phyloP scores from a whole-genome alignment of 2,888 invertebrate species.

The Mamestra brassicae region DNA sequence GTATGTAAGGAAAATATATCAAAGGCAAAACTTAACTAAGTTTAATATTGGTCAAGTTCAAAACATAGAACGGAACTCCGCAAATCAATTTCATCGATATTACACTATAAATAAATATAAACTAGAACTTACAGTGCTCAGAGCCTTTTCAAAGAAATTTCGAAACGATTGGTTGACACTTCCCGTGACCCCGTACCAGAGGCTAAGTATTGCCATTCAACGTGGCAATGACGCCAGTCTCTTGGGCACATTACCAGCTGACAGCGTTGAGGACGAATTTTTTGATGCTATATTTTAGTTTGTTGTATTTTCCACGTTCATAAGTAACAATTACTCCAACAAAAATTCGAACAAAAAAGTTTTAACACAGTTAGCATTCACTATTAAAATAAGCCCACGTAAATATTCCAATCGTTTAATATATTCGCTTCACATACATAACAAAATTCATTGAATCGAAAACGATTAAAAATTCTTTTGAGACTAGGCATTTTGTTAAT shows the following conservation, averaged over 20 bases:
- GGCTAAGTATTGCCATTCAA: too few species aligned
- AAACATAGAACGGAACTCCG: background rate
- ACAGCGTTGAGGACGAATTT: too few species aligned
- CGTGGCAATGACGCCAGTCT: too few species aligned
- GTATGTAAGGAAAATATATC: too few species aligned
- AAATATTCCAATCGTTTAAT: conserved; percentile 15
- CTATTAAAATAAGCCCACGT: background rate
- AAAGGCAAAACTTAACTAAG: background rate
- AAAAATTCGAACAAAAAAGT: conserved; percentile 2
- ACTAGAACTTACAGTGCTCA: too few species aligned
- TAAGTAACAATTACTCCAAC: background rate
- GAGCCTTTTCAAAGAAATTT: too few species aligned
- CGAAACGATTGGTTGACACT: too few species aligned
- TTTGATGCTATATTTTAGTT: too few species aligned
- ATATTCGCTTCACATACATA: background rate
- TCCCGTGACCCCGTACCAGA: too few species aligned
- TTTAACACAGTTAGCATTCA: background rate
- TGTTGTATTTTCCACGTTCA: background rate
- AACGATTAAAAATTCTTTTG: conserved; percentile 36
- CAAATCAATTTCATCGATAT: conserved; percentile 1
- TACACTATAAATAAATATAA: too few species aligned
- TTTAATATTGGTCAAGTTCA: background rate
- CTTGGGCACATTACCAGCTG: too few species aligned
- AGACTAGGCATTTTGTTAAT: conserved; percentile 35
- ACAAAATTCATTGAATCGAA: background rate